Evolutionary conservation across 2,888 invertebrate species (phyloP).

Genomic region (Brachyptera putata): DNA sequence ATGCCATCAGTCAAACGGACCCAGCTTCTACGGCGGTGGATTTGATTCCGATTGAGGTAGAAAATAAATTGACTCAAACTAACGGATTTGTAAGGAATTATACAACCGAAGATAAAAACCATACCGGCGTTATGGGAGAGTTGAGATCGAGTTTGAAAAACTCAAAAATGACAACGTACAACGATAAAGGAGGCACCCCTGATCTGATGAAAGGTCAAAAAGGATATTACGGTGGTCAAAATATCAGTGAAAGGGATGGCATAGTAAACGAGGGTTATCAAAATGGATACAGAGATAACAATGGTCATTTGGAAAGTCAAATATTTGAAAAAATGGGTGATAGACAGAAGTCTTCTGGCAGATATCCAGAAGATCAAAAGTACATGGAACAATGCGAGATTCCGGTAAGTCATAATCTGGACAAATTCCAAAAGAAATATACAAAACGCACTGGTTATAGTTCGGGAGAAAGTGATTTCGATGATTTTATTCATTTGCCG

Average conservation of each 20-base stretch:
- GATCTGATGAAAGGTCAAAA: not conserved
- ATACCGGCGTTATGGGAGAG: conserved; percentile 14
- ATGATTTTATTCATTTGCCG: conserved; percentile 22
- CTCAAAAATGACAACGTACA: not conserved
- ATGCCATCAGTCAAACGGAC: too few species aligned
- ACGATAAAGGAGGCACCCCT: not conserved
- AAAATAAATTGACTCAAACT: conserved; percentile 21
- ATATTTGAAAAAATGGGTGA: conserved; percentile 1
- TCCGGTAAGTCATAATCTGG: conserved; percentile 9
- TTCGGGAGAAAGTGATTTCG: conserved; percentile 23
- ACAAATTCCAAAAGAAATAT: not conserved
- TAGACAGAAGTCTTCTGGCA: not conserved
- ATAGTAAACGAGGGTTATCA: not conserved
- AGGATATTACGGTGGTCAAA: not conserved
- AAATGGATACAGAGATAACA: not conserved
- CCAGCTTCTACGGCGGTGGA: conserved; percentile 19
- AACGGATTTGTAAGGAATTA: not conserved
- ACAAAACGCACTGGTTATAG: conserved; percentile 3
- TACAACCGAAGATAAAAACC: conserved; percentile 1
- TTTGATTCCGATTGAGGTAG: conserved; percentile 4
- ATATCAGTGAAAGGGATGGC: not conserved
- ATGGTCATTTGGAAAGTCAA: not conserved
- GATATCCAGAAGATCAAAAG: not conserved
- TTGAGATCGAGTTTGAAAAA: conserved; percentile 21
- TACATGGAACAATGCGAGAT: not conserved